Conservation (phyloP, 2,888 invertebrate species). For the Ischnus inquisitorius region DNA sequence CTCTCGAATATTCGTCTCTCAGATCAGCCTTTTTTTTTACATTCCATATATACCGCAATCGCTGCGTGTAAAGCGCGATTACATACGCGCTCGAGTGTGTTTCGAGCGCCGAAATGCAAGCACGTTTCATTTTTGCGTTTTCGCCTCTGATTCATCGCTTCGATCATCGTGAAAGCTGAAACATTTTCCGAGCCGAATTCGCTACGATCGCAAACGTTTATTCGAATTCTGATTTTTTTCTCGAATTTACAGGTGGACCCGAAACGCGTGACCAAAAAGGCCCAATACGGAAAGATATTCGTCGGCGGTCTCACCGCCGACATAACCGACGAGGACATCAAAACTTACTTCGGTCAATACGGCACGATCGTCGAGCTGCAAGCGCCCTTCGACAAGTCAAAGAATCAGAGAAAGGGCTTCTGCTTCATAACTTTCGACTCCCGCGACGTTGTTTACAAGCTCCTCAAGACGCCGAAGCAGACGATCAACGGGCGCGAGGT, state of each 20-base stretch:
- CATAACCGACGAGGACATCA: constrained; percentile 88
- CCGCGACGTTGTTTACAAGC: constrained; percentile 87
- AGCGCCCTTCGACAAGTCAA: constrained; percentile 89
- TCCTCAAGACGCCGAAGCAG: constrained; percentile 87
- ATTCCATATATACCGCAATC: too few species aligned
- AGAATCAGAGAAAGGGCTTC: constrained; percentile 88
- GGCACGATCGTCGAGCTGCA: constrained; percentile 89
- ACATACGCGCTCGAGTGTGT: too few species aligned
- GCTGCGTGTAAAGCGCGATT: too few species aligned
- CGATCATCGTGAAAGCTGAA: not conserved
- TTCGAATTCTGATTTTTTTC: not conserved
- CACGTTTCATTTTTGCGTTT: too few species aligned
- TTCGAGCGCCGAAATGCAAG: too few species aligned
- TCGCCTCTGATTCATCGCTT: too few species aligned
- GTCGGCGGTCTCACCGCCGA: constrained; percentile 89
- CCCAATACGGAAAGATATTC: constrained; percentile 88
- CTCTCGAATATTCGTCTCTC: too few species aligned
- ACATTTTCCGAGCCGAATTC: not conserved
- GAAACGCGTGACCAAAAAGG: constrained; percentile 89
- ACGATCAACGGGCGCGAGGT: constrained; percentile 88
- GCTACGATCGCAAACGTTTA: not conserved
- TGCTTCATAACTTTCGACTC: constrained; percentile 90
- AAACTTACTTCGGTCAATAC: constrained; percentile 87
- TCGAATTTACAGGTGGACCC: constrained; percentile 86
- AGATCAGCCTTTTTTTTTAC: too few species aligned